Evolutionary conservation across 2,888 invertebrate genomes (phyloP), one percentile per base, ranked within the genome.

Genomic region (Thumatha senex): DNA sequence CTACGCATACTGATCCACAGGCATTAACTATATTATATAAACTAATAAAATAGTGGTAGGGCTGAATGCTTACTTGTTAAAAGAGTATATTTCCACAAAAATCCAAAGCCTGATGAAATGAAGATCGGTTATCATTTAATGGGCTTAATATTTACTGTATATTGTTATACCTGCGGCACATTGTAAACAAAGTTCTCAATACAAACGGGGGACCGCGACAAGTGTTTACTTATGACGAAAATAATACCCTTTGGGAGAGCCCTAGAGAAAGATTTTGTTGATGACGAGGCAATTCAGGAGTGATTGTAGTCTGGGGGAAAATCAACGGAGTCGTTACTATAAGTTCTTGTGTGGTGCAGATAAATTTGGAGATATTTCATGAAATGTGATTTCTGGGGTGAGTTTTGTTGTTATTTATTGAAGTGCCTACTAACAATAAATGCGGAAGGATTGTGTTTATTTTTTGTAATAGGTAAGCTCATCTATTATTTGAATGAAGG

Each of bases 181-280:
- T 41, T 15, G 46, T 46, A 52, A 46, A 55, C 54, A 56, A 59
- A 47, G 35, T 46, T 35, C 36, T 30, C 34, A 48, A 53, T 44
- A 36, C 35, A 38, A 45, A 34, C 24, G 30, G 29, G 29, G 30
- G n/a, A n/a, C n/a, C n/a, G n/a, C 24, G 4, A 40, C 36, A 40
- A 57, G 51, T 60, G 60, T 67, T 63, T 53, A 42, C 60, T 51
- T 54, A 51, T 57, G 42, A 47, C 35, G 48, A 40, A 44, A 24
- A 43, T 63, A 59, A 67, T 59, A 56, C 49, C 54, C 54, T 47
- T 51, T 54, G 43, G 43, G 48, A 50, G 48, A 15, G 46, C 39
- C 50, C 48, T 12, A 34, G 24, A 29, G 49, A 34, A 42, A 36
- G 51, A 42, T 44, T 53, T 51, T 39, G 51, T 39, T 47, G 60